Conservation (phyloP, 2,888 invertebrate species). For the Monoplex corrugatus region DNA sequence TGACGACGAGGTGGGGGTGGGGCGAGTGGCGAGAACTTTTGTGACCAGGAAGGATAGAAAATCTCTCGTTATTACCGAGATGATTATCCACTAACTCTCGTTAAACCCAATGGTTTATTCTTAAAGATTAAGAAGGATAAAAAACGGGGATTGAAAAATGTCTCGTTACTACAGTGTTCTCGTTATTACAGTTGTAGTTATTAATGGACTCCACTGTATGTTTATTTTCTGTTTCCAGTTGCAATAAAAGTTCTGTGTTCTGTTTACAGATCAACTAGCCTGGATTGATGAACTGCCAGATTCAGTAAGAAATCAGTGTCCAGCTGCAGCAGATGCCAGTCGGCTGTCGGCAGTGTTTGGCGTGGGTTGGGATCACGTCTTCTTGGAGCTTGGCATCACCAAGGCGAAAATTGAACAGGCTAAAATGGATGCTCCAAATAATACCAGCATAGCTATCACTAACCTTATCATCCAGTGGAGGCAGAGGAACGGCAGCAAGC, state of each 20-base stretch:
- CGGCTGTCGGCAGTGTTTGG: constrained; percentile 43
- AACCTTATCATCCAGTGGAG: constrained; percentile 46
- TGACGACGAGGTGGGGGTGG: too few species aligned
- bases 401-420: constrained; percentile 48
- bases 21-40: too few species aligned
- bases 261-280: constrained; percentile 30
- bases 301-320: background rate
- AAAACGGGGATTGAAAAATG: too few species aligned
- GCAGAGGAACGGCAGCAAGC: constrained; percentile 48
- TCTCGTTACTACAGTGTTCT: too few species aligned
- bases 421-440: constrained; percentile 6
- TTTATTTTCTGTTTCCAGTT: too few species aligned
- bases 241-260: background rate
- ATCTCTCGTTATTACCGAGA: too few species aligned
- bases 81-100: too few species aligned
- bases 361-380: constrained; percentile 49
- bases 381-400: constrained; percentile 36
- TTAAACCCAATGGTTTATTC: too few species aligned
- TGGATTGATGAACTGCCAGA: constrained; percentile 50
- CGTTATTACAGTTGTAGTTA: too few species aligned
- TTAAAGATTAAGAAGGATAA: too few species aligned
- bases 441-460: constrained; percentile 24
- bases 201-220: too few species aligned
- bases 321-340: constrained; percentile 46
- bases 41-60: too few species aligned